Evolutionary conservation across 1,140 invertebrate species (phyloP), one percentile per base, ranked within the genome.

Genomic region (Bombus superbus): DNA sequence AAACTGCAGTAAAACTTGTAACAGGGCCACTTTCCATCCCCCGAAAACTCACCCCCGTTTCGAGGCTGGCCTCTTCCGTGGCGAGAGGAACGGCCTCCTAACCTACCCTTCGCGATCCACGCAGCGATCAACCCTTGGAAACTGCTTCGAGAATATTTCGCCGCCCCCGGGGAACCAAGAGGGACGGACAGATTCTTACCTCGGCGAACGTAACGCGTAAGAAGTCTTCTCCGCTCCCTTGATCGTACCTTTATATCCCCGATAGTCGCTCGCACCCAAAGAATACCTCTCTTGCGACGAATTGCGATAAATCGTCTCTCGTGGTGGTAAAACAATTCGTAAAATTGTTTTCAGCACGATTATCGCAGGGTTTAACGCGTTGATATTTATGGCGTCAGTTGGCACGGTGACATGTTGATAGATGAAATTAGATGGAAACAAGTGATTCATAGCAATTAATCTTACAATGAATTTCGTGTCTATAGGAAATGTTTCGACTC

Each of bases 1-100:
- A 95, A 95, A 95, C 94, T 95, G 95, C 94, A 95, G 94, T 95
- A 95, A 95, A 95, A 95, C 94, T 95, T 95, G 95, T 95, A 95
- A 95, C 94, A 94, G 94, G 94, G 94, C 94, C 94, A 95, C 94
- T 95, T 95, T 95, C 93, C 92, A 92, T 93, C 92, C 90, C 90
- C 88, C 83, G 69, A 76, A 83, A 83, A 66, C 88, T 80, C 72
- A 68, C 78, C 82, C 80, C 78, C 82, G 81, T 71, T 59, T 42
- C 73, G 62, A 53, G 71, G 53, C 71, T 25, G 66, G 35, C 66
- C 66, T 73, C 64, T 69, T 88, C 84, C 87, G 75, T 75, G n/a
- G 47, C 25, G 9, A 22, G 47, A 75, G 73, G 47, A 75, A 38
- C 42, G 32, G n/a, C 5, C 13, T 18, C 32, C 35, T 22, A 25